Conservation (phyloP, 1,140 invertebrate species). For the Aphis craccivora region DNA sequence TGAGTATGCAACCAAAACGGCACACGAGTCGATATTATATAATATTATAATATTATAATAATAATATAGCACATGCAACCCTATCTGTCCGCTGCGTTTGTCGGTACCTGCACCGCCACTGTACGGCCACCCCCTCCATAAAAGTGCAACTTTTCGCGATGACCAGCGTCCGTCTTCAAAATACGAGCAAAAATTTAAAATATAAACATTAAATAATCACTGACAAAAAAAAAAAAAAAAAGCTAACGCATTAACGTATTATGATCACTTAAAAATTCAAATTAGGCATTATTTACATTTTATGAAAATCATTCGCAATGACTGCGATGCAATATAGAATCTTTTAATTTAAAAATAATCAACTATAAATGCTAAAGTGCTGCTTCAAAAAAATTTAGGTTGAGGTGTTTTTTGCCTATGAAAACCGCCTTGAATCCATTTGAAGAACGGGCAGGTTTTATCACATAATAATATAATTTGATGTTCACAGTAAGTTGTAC, state of each 20-base stretch:
- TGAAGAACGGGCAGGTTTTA: background rate
- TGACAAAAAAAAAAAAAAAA: background rate
- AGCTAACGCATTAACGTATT: background rate
- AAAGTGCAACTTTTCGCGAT: background rate
- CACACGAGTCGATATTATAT: slow-evolving; percentile 54
- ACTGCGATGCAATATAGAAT: background rate
- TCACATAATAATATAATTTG: background rate
- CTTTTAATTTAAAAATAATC: background rate
- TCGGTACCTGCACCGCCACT: background rate
- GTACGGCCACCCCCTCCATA: no score
- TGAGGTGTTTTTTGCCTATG: background rate
- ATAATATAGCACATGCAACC: slow-evolving; percentile 36
- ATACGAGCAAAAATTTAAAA: background rate
- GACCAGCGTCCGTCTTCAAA: no score
- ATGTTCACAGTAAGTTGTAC: background rate
- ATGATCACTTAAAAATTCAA: background rate
- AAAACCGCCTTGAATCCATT: background rate
- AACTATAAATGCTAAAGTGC: background rate
- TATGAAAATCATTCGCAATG: background rate
- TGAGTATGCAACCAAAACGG: slow-evolving; percentile 55
- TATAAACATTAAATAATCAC: background rate
- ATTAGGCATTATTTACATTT: no score
- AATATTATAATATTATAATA: slow-evolving; percentile 8
- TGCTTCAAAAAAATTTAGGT: background rate
- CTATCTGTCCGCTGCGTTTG: background rate